These are phyloP conservation scores for Candoia aspera DNA, from an alignment of 2,113 vertebrate species.

Conservation along the genomic window DNA sequence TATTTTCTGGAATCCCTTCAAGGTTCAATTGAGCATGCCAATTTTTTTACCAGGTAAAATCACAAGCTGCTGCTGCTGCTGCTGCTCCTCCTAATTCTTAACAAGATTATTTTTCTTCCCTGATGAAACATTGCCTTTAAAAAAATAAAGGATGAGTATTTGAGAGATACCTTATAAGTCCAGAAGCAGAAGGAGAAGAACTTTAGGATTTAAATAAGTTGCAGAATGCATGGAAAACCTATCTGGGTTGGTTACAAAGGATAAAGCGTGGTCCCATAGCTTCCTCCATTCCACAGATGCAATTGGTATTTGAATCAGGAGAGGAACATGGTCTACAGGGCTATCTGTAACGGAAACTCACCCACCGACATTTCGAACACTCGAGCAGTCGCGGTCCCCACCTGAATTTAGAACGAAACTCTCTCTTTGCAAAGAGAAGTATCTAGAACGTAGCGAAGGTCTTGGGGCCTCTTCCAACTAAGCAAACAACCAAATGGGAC, in stretches of 20 bases:
- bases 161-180: constrained; percentile 22
- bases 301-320: constrained; percentile 29
- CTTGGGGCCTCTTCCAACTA: too few species aligned
- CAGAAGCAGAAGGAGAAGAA: constrained; percentile 29
- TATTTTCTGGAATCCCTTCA: too few species aligned
- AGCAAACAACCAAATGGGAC: background rate
- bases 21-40: too few species aligned
- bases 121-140: constrained; percentile 38
- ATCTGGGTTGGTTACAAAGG: background rate
- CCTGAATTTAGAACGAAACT: background rate
- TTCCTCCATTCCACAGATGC: constrained; percentile 5
- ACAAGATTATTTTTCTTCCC: constrained; percentile 53
- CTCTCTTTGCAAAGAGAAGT: background rate
- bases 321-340: background rate
- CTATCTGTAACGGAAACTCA: background rate
- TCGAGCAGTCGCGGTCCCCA: background rate
- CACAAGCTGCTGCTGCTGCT: too few species aligned
- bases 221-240: background rate
- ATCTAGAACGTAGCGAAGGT: background rate
- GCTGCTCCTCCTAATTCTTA: background rate
- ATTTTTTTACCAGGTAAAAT: too few species aligned
- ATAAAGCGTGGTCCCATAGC: background rate
- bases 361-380: background rate
- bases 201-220: constrained; percentile 9
- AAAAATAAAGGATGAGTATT: constrained; percentile 46